Base-by-base conservation (phyloP, 2,888 invertebrate genomes). In the Lobophora halterata region DNA sequence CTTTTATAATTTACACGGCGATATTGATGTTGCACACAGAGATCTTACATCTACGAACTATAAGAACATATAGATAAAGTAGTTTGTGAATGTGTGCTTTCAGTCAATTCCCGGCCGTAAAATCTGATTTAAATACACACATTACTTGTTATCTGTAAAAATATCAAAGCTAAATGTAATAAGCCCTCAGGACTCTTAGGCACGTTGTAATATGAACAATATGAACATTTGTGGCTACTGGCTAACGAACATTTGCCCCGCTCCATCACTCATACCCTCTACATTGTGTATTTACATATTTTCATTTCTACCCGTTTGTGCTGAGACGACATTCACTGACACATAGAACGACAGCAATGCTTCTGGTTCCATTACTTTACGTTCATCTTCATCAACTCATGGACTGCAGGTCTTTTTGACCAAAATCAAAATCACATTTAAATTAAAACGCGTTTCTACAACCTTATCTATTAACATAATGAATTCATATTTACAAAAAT, bases 201-300 rank as follows among this genome's bases (percentile, higher is more conserved):
- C 82, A 82, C 82, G 75, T 77, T 73, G 71, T 72, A 71, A 69
- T 75, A 61, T 69, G 53, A 70, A 63, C 62, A 71, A 69, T 75
- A 61, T 69, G 53, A 70, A 63, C 62, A 58, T 64, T 65, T 47
- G 54, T 65, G 47, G 55, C 46, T 44, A 56, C n/a, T n/a, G n/a
- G n/a, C n/a, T n/a, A 58, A 54, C 35, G 42, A 45, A 67, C 76
- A 74, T 71, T 61, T 72, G 79, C 70, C 80, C 78, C 79, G 77
- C 78, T 75, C 71, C 58, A 34, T 42, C 47, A 39, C 49, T 55
- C 35, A 49, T 45, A 36, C 40, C 40, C 28, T 46, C 61, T 66
- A 64, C 37, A n/a, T 26, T 41, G 66, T 72, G 73, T 80, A 80
- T 81, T 55, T 81, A 82, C 79, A 81, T 58, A 45, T 51, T 52